These are phyloP conservation scores for Cliona cf. orientalis DNA, from an alignment of 37 sponge, comb jelly and placozoan species.

Conservation along the genomic window DNA sequence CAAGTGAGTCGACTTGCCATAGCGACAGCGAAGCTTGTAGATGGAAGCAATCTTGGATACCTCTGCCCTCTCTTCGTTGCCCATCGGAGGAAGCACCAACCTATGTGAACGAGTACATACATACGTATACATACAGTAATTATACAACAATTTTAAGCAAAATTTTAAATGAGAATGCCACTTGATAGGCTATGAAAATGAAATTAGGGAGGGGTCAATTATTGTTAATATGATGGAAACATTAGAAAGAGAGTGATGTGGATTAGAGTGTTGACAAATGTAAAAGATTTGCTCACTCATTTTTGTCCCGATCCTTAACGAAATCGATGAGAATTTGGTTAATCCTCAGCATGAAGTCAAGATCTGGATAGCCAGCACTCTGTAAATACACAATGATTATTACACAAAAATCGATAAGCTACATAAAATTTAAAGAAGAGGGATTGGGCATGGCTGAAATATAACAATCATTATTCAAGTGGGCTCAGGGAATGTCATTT, in stretches of 20 bases:
- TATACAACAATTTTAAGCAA: neutral
- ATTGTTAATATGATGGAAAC: too few species aligned
- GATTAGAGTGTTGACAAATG: too few species aligned
- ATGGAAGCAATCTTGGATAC: constrained; percentile 78
- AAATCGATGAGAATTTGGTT: constrained; percentile 81
- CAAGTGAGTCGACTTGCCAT: constrained; percentile 64
- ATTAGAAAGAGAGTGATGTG: too few species aligned
- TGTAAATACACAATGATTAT: neutral
- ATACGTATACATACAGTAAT: neutral
- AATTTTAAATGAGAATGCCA: neutral
- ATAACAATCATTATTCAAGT: neutral
- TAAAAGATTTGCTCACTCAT: constrained; percentile 76
- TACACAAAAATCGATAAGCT: neutral
- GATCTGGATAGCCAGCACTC: constrained; percentile 46
- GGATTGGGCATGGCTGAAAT: neutral
- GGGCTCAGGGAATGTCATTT: neutral
- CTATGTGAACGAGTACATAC: constrained; percentile 6
- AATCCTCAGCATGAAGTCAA: constrained; percentile 81
- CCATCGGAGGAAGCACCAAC: constrained; percentile 77
- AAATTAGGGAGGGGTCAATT: too few species aligned
- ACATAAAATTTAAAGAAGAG: too few species aligned
- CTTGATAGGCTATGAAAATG: too few species aligned
- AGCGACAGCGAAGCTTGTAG: constrained; percentile 82
- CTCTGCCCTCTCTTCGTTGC: constrained; percentile 69
- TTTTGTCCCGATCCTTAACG: constrained; percentile 54